phyloP scores from a whole-genome alignment of 1,140 invertebrate species.

The Pissodes strobi region DNA sequence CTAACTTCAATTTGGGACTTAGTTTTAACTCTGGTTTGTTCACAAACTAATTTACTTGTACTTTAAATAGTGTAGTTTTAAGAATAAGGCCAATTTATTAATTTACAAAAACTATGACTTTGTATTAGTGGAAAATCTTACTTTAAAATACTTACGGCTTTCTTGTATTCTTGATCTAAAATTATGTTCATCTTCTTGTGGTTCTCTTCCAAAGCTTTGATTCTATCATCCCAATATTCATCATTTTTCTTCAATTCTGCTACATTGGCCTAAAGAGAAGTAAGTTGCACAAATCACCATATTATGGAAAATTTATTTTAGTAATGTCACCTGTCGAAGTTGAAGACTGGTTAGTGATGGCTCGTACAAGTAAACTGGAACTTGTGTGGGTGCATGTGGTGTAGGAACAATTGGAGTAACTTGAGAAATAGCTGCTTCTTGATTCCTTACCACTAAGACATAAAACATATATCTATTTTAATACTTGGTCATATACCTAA shows the following conservation, averaged over 20 bases:
- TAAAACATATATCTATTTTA: too few species aligned
- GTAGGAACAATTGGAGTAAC: constrained; percentile 10
- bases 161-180: constrained; percentile 61
- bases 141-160: constrained; percentile 52
- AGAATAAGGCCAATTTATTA: too few species aligned
- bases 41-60: too few species aligned
- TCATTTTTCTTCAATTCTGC: constrained; percentile 55
- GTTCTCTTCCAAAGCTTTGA: constrained; percentile 58
- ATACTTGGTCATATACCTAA: too few species aligned
- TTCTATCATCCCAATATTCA: constrained; percentile 60
- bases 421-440: constrained; percentile 11
- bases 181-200: constrained; percentile 59
- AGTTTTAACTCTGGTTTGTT: too few species aligned
- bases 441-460: constrained; percentile 35
- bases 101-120: not conserved
- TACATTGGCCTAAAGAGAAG: constrained; percentile 36
- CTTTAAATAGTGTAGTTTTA: too few species aligned
- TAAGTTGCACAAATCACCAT: not conserved
- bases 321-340: constrained; percentile 46
- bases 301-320: too few species aligned
- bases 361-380: constrained; percentile 47
- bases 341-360: constrained; percentile 53
- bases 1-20: too few species aligned
- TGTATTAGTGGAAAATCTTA: not conserved
- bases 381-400: constrained; percentile 19